Percentiles rank a stretch among this genome's conserved stretches.
Evolutionary conservation across 2,797 vertebrate species (phyloP).

Genomic region (Takifugu rubripes): DNA sequence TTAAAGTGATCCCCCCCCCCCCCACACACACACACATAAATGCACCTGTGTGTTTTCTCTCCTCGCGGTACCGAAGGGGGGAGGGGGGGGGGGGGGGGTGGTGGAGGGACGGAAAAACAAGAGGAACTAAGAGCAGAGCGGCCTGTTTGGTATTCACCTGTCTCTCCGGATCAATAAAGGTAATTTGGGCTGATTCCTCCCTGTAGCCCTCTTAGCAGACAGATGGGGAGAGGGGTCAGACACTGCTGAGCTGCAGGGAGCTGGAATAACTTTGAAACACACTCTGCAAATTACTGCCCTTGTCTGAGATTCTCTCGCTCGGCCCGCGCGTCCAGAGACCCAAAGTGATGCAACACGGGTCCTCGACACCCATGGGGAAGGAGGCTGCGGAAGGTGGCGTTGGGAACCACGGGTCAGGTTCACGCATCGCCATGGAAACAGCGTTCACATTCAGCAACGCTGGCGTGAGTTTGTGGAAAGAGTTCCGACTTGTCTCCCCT

Average conservation of each 20-base stretch:
- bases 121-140: slow-evolving; percentile 51
- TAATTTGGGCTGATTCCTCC: slow-evolving; percentile 79
- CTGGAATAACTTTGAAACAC: slow-evolving; percentile 76
- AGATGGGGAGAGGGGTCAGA: slow-evolving; percentile 72
- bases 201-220: slow-evolving; percentile 77
- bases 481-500: not conserved
- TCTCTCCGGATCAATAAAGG: slow-evolving; percentile 77
- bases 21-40: slow-evolving; percentile 14
- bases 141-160: slow-evolving; percentile 78
- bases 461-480: not conserved
- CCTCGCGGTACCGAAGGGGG: slow-evolving; percentile 13
- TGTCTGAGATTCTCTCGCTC: slow-evolving; percentile 67
- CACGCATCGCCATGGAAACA: slow-evolving; percentile 56
- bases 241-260: slow-evolving; percentile 71
- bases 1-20: slow-evolving; percentile 26
- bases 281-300: slow-evolving; percentile 67
- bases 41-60: slow-evolving; percentile 24
- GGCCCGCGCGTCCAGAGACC: slow-evolving; percentile 31
- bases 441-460: slow-evolving; percentile 6
- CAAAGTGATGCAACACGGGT: slow-evolving; percentile 23
- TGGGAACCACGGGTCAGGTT: slow-evolving; percentile 44
- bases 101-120: slow-evolving; percentile 33
- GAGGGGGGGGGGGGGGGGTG: slow-evolving; percentile 29
- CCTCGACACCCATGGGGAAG: slow-evolving; percentile 36
- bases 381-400: slow-evolving; percentile 22